Evolutionary conservation across 2,888 invertebrate species (phyloP).

Genomic region (Mamestra brassicae): DNA sequence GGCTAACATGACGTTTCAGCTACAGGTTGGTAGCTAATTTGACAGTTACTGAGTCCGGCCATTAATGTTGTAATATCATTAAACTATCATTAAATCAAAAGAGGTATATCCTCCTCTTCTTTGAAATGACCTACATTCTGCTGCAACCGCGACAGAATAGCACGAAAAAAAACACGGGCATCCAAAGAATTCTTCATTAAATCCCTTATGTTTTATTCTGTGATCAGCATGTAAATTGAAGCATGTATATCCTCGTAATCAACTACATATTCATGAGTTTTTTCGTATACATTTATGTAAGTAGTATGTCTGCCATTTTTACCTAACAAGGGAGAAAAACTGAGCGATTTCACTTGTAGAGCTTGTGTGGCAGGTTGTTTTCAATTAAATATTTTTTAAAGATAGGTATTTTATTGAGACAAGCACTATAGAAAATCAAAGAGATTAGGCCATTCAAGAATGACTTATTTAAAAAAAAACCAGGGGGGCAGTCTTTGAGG

Average conservation of each 20-base stretch:
- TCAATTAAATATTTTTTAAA: not conserved
- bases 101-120: not conserved
- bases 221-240: conserved; percentile 54
- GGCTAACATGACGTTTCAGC: no score
- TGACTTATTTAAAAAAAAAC: no score
- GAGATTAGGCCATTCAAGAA: no score
- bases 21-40: no score
- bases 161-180: not conserved
- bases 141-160: not conserved
- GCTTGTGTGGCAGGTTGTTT: not conserved
- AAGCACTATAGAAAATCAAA: no score
- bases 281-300: conserved; percentile 44
- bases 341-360: conserved; percentile 12
- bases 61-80: not conserved
- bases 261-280: conserved; percentile 54
- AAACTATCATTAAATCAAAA: not conserved
- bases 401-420: no score
- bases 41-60: no score
- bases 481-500: no score
- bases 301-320: conserved; percentile 40
- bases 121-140: not conserved
- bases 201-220: conserved; percentile 53
- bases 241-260: conserved; percentile 57
- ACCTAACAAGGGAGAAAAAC: conserved; percentile 21
- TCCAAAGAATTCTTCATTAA: conserved; percentile 38